Percentiles rank a stretch among this genome's conserved stretches.
phyloP scores from a whole-genome alignment of 2,797 vertebrate genomes.

The Neoniphon sammara region DNA sequence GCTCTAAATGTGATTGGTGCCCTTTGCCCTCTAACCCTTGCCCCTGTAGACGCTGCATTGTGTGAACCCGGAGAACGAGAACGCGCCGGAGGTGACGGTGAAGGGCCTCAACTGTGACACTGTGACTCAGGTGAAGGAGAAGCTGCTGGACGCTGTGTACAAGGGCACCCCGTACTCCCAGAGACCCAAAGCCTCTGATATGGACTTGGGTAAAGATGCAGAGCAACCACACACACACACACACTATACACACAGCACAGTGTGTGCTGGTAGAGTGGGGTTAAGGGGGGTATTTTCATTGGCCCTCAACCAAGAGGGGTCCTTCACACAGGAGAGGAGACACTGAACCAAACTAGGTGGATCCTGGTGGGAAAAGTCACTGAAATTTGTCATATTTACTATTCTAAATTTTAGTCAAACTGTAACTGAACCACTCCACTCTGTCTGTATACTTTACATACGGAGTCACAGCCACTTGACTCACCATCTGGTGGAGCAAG shows the following conservation, averaged over 20 bases:
- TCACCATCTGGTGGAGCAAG: too few relatives aligned
- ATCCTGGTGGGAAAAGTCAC: too few relatives aligned
- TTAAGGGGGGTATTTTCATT: conserved; percentile 34
- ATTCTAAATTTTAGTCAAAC: too few relatives aligned
- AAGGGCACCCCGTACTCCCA: conserved; percentile 98
- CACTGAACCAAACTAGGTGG: too few relatives aligned
- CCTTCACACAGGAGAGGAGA: conserved; percentile 19
- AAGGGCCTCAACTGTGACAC: conserved; percentile 99
- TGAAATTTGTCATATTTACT: too few relatives aligned
- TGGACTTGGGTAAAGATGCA: conserved; percentile 93
- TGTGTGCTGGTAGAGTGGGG: conserved; percentile 31
- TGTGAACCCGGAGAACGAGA: conserved; percentile 98
- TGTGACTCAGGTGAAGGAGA: conserved; percentile 98
- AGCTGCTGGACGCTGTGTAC: conserved; percentile 96
- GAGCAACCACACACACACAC: conserved; percentile 6
- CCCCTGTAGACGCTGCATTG: conserved; percentile 93
- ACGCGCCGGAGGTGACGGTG: conserved; percentile 92
- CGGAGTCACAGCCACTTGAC: conserved; percentile 3
- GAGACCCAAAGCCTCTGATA: conserved; percentile 95
- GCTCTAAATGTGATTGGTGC: conserved; percentile 18
- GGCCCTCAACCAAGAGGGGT: conserved; percentile 33
- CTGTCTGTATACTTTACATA: background rate
- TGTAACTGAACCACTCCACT: too few relatives aligned
- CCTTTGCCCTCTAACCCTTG: conserved; percentile 27
- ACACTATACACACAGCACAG: conserved; percentile 22